Conservation (phyloP, 2,888 invertebrate species). For the Brachyopa scutellaris region DNA sequence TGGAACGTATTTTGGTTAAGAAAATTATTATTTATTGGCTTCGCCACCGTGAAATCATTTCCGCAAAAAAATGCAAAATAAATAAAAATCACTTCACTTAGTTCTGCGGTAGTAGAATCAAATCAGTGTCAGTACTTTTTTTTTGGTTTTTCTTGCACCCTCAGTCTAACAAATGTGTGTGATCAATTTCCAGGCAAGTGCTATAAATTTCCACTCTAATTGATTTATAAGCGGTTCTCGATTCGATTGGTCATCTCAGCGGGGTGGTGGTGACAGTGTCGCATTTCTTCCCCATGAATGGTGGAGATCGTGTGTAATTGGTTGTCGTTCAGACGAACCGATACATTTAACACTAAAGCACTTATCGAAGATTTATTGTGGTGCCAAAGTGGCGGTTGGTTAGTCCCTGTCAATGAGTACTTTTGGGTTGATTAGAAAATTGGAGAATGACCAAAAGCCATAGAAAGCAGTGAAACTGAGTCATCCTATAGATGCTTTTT, state of each 20-base stretch:
- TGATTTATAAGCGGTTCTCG: conserved; percentile 70
- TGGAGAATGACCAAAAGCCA: no score
- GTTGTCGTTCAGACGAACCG: conserved; percentile 47
- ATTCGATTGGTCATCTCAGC: conserved; percentile 60
- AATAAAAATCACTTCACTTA: conserved; percentile 25
- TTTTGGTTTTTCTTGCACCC: not conserved
- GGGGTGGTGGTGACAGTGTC: conserved; percentile 10
- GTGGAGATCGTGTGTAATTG: conserved; percentile 52
- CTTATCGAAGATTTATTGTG: conserved; percentile 64
- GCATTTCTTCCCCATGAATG: not conserved
- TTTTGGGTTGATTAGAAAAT: not conserved
- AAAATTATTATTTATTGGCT: conserved; percentile 70
- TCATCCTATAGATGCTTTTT: no score
- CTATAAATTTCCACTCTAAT: conserved; percentile 70
- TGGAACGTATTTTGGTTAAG: conserved; percentile 65
- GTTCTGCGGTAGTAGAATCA: conserved; percentile 37
- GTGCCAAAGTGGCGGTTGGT: conserved; percentile 58
- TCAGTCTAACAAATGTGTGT: conserved; percentile 55
- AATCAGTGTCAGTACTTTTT: conserved; percentile 56
- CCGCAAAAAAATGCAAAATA: conserved; percentile 10
- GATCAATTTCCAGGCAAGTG: conserved; percentile 55
- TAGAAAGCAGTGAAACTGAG: no score
- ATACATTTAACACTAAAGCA: conserved; percentile 44
- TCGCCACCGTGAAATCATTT: conserved; percentile 33
- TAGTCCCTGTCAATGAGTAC: not conserved